A percentile compares a stretch with the other conserved stretches of the same genome.
These are phyloP conservation scores for Chloropsis cyanopogon DNA, from an alignment of 2,113 vertebrate species.

Conservation along the genomic window DNA sequence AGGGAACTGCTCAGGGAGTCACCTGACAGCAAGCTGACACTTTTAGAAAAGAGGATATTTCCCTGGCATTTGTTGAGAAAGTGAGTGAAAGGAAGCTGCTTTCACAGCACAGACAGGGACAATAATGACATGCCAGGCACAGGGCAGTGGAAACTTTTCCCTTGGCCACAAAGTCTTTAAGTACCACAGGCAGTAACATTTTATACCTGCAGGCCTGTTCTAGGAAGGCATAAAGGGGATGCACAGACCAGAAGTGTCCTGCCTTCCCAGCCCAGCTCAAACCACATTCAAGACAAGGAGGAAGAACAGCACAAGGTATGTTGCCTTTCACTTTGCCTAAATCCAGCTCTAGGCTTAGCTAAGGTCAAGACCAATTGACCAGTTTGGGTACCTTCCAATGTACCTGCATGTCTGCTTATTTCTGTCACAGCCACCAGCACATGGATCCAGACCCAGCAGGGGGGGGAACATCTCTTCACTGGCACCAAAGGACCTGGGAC, in stretches of 20 bases:
- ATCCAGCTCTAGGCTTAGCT: not conserved
- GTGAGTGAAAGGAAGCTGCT: not conserved
- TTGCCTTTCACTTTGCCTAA: not conserved
- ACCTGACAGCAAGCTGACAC: not conserved
- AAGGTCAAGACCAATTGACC: not conserved
- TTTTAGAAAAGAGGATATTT: not conserved
- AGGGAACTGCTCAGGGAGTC: not conserved
- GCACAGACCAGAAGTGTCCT: accelerated
- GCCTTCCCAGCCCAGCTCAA: not conserved
- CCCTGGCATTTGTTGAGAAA: not conserved
- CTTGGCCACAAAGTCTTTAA: not conserved
- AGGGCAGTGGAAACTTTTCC: not conserved
- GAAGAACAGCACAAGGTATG: not conserved
- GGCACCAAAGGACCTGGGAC: not conserved
- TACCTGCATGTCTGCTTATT: not conserved
- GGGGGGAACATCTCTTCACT: not conserved
- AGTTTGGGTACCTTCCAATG: not conserved
- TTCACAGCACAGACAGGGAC: not conserved
- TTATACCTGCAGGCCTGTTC: not conserved
- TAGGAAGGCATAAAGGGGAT: not conserved
- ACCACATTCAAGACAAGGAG: not conserved
- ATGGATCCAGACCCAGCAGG: not conserved
- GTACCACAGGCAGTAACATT: accelerated
- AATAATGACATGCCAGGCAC: not conserved
- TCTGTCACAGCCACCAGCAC: not conserved